Conservation (phyloP, 2,113 vertebrate genomes). For the Boleophthalmus pectinirostris region DNA sequence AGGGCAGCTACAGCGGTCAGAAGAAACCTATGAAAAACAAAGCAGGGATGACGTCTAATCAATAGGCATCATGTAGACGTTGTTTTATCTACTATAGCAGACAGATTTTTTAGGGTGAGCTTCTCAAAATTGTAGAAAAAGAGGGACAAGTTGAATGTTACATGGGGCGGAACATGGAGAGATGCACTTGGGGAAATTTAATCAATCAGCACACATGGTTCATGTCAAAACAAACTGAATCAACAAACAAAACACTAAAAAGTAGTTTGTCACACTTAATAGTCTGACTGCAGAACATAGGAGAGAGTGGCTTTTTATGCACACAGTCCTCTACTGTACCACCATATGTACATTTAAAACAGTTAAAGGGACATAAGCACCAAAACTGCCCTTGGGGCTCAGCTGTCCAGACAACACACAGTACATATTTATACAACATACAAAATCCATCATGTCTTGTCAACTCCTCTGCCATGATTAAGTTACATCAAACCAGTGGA, state of each 20-base stretch:
- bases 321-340: not conserved
- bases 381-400: not conserved
- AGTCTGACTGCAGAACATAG: no score
- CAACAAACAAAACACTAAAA: no score
- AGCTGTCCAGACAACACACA: not conserved
- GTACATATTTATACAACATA: not conserved
- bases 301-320: no score
- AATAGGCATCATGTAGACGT: not conserved
- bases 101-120: not conserved
- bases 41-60: not conserved
- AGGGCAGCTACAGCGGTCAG: slow-evolving; percentile 86
- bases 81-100: not conserved
- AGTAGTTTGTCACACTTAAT: no score
- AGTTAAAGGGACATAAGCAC: not conserved
- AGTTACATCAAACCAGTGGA: slow-evolving; percentile 6
- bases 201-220: no score
- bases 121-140: no score
- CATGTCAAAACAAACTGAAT: no score
- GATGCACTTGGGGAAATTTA: no score
- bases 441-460: not conserved
- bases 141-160: no score
- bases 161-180: no score
- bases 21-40: slow-evolving; percentile 81
- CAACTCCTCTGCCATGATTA: slow-evolving; percentile 5
- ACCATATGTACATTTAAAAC: not conserved